phyloP scores from a whole-genome alignment of 2,113 vertebrate species.

The Esox niger region DNA sequence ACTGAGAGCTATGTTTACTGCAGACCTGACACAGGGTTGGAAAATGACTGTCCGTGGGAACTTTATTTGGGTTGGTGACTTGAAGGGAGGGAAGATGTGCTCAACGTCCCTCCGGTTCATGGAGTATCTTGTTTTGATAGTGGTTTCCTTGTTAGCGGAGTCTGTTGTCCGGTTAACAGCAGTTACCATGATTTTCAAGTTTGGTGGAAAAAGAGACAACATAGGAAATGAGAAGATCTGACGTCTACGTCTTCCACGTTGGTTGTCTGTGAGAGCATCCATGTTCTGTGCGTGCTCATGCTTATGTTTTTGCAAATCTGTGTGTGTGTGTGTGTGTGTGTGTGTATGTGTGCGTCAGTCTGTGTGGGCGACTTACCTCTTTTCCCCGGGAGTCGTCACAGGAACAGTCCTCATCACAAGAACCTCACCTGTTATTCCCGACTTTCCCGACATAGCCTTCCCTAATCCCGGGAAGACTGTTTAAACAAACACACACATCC shows the following conservation, averaged over 20 bases:
- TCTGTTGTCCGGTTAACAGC: neutral
- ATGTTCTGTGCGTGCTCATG: neutral
- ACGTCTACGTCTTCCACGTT: constrained; percentile 24
- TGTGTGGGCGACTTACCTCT: neutral
- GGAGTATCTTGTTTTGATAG: neutral
- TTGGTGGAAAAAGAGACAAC: too few species aligned
- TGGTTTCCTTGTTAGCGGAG: neutral
- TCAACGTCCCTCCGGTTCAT: neutral
- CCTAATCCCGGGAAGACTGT: neutral
- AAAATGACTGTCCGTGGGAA: neutral
- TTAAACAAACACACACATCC: neutral
- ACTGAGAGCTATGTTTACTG: too few species aligned
- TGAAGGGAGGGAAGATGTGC: neutral
- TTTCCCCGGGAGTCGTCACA: too few species aligned
- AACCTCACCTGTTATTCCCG: neutral
- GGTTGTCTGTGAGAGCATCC: constrained; percentile 43
- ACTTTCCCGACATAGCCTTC: neutral
- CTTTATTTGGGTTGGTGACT: neutral
- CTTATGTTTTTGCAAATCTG: neutral
- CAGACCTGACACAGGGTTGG: too few species aligned
- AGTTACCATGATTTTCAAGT: neutral
- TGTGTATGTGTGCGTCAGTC: neutral
- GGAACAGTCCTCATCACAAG: too few species aligned
- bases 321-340: constrained; percentile 1
- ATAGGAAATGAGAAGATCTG: constrained; percentile 32